Evolutionary conservation across 2,113 vertebrate genomes (phyloP).

Genomic region (human (Homo sapiens)): GRCh38 chr15:93283501-93284000

Average conservation of each 20-base stretch:
- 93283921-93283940: background rate
- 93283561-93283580: background rate
- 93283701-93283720: constrained; percentile 35
- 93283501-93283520: background rate
- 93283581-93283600: background rate
- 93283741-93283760: constrained; percentile 12
- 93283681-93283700: background rate
- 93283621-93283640: constrained; percentile 62
- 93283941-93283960: background rate
- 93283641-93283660: constrained; percentile 57
- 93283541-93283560: background rate
- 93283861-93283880: background rate
- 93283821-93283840: constrained; percentile 45
- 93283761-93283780: constrained; percentile 42
- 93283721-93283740: constrained; percentile 25
- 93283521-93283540: background rate
- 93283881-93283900: background rate
- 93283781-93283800: background rate
- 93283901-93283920: background rate
- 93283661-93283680: constrained; percentile 69
- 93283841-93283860: background rate
- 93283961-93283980: background rate
- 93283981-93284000: constrained; percentile 34
- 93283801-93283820: constrained; percentile 63
- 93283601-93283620: background rate